Base-by-base conservation (phyloP, 2,797 vertebrate genomes). In the Iguana delicatissima region DNA sequence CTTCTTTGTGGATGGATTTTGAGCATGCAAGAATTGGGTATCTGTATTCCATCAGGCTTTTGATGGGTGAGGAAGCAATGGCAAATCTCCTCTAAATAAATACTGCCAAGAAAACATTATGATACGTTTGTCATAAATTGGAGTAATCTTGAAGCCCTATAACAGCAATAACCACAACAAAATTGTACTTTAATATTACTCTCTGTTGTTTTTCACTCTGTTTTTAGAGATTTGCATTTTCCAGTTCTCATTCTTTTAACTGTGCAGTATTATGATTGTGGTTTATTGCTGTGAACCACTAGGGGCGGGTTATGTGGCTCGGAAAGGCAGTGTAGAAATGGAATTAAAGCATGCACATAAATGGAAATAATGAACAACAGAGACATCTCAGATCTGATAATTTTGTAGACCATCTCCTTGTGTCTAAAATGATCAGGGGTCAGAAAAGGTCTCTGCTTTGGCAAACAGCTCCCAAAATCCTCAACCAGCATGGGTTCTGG, bases 341-440 rank as follows among this genome's bases (percentile, higher is more conserved):
- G 18, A 76, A 8, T 76, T 42, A 38, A 73, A n/a, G 2, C 10
- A n/a, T 1, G 6, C 18, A 59, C 77, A 46, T 64, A 77, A 46
- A 79, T 79, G 7, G 0, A 59, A 32, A 64, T 35, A 82, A 77
- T 59, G 64, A 50, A 77, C 76, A 79, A 24, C 72, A 62, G 84
- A 89, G 77, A 73, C 2, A 62, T 92, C 86, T 89, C 90, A n/a
- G 79, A 64, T 62, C 0, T 1, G 80, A 89, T 92, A 2, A 74
- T 92, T 4, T 85, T 67, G 82, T 80, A 0, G 0, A 38, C 26
- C 29, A 73, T 0, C 0, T 1, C 13, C n/a, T 72, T 0, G 77
- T 26, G 26, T 0, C 0, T 0, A 50, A 76, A 67, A 35, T 46
- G 4, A 35, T 46, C 42, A 46, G 22, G 35, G n/a, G 1, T 26